Conservation (phyloP, 2,113 vertebrate genomes). For the human (Homo sapiens) region DNA sequence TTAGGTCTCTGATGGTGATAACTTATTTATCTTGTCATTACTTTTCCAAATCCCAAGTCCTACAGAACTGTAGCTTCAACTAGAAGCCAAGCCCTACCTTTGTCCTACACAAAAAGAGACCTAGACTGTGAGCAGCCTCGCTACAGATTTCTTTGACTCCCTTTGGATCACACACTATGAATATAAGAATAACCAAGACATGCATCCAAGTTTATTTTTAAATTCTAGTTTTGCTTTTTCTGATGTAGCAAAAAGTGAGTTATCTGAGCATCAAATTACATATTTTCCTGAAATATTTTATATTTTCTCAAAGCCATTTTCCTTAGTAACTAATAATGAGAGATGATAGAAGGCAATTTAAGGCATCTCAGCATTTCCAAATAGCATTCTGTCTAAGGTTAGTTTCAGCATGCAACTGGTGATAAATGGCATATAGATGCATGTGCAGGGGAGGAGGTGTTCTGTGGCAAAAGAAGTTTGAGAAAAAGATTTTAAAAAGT, state of each 20-base stretch:
- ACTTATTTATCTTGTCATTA: not conserved
- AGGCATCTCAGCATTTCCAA: not conserved
- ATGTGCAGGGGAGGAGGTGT: not conserved
- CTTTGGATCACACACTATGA: not conserved
- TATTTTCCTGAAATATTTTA: conserved; percentile 13
- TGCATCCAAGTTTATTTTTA: not conserved
- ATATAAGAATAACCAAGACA: not conserved
- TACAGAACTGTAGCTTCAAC: not conserved
- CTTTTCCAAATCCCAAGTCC: not conserved
- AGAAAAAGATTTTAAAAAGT: not conserved
- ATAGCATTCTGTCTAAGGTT: not conserved
- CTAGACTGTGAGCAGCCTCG: not conserved
- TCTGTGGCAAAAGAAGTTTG: not conserved
- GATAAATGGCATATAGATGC: not conserved
- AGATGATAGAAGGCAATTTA: not conserved
- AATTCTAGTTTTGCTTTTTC: not conserved
- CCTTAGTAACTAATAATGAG: not conserved
- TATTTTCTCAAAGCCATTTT: conserved; percentile 6
- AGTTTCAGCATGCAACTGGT: not conserved
- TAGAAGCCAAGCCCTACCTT: not conserved
- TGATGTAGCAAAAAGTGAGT: not conserved
- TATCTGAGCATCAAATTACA: not conserved
- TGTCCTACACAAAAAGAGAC: not conserved
- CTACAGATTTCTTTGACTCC: not conserved
- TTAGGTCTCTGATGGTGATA: not conserved